phyloP scores from a whole-genome alignment of 2,888 invertebrate species.

The Marronus borbonicus region DNA sequence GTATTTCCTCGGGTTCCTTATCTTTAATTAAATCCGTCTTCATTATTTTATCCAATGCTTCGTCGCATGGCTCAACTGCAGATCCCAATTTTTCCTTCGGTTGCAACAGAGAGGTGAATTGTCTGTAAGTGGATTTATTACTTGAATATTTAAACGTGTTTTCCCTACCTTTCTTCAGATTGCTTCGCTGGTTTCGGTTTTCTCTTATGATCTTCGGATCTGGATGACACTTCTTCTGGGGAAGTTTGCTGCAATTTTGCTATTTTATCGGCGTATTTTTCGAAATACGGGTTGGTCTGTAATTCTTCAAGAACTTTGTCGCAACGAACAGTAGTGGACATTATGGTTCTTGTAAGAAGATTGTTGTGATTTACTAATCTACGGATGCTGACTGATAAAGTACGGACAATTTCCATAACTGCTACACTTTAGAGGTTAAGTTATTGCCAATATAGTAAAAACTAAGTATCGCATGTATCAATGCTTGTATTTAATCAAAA shows the following conservation, averaged over 20 bases:
- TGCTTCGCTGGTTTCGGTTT: conserved; percentile 60
- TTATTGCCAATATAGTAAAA: conserved; percentile 4
- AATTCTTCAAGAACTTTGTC: conserved; percentile 74
- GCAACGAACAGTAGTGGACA: conserved; percentile 68
- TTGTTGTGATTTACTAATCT: conserved; percentile 6
- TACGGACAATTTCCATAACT: conserved; percentile 45
- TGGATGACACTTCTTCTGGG: conserved; percentile 81
- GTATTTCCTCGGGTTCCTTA: conserved; percentile 81
- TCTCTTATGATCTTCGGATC: conserved; percentile 70
- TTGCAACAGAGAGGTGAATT: conserved; percentile 78
- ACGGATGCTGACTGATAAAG: background rate
- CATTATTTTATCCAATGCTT: conserved; percentile 79
- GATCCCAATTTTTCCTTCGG: conserved; percentile 73
- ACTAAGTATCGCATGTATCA: background rate
- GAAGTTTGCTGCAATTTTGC: conserved; percentile 81
- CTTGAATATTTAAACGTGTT: conserved; percentile 21
- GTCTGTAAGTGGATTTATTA: conserved; percentile 65
- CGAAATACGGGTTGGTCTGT: conserved; percentile 83
- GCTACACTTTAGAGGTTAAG: conserved; percentile 24
- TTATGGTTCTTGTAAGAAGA: conserved; percentile 61
- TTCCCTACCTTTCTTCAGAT: conserved; percentile 66
- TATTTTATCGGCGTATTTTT: conserved; percentile 87
- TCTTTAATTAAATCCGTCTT: conserved; percentile 83
- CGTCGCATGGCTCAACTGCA: conserved; percentile 69
- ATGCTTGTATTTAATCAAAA: background rate